A percentile compares a stretch with the other conserved stretches of the same genome.
Conservation (phyloP, 2,888 invertebrate species). For the Drosophila tanythrix region DNA sequence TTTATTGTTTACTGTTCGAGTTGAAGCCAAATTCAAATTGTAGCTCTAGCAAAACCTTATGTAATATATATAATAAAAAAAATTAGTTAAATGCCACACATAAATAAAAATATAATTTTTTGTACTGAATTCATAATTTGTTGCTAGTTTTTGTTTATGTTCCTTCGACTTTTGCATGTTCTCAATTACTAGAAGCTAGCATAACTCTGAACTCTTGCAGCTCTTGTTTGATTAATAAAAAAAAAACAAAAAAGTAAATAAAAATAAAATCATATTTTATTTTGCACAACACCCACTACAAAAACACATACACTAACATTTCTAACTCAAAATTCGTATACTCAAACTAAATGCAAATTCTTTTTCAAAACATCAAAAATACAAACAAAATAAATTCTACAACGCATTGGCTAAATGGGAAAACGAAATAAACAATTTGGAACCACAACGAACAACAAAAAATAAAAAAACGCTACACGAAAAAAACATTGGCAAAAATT, state of each 20-base stretch:
- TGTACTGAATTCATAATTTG: slow-evolving; percentile 61
- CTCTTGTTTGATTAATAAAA: slow-evolving; percentile 33
- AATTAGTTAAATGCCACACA: slow-evolving; percentile 57
- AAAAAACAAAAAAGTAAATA: background rate
- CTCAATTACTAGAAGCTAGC: slow-evolving; percentile 17
- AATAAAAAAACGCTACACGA: slow-evolving; percentile 5
- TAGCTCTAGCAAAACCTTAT: slow-evolving; percentile 52
- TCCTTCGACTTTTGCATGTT: slow-evolving; percentile 44
- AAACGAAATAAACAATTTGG: slow-evolving; percentile 44
- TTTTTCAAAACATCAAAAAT: slow-evolving; percentile 45
- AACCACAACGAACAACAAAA: slow-evolving; percentile 33
- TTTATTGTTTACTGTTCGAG: slow-evolving; percentile 30
- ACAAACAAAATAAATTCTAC: slow-evolving; percentile 22
- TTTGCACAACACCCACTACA: slow-evolving; percentile 61
- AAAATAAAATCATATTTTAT: slow-evolving; percentile 27
- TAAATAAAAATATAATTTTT: slow-evolving; percentile 69
- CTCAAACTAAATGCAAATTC: slow-evolving; percentile 63
- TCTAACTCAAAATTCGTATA: slow-evolving; percentile 50
- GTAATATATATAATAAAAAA: slow-evolving; percentile 31
- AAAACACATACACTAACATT: slow-evolving; percentile 55
- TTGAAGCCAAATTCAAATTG: slow-evolving; percentile 70
- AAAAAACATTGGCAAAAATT: slow-evolving; percentile 22
- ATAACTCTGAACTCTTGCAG: slow-evolving; percentile 33
- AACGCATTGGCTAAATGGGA: slow-evolving; percentile 44
- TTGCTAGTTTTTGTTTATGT: slow-evolving; percentile 29